These are phyloP conservation scores for Mimumesa dahlbomi DNA, from an alignment of 2,888 invertebrate species.

Conservation along the genomic window DNA sequence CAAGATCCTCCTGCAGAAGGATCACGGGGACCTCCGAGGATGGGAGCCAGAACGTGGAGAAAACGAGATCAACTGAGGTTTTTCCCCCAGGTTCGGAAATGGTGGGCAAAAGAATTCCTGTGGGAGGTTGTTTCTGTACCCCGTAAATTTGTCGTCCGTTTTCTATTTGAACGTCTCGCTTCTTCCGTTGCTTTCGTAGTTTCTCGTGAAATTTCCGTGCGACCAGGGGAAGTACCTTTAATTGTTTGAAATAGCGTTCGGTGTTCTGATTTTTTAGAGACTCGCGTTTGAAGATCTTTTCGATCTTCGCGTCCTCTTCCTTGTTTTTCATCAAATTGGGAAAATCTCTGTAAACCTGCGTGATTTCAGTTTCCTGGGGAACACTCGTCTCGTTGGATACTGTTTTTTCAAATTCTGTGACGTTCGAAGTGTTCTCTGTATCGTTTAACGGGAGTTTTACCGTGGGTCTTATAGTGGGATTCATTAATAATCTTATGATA, in stretches of 20 bases:
- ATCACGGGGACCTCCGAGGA: conserved; percentile 83
- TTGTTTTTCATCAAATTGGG: conserved; percentile 15
- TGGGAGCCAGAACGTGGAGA: conserved; percentile 89
- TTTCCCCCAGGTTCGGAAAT: conserved; percentile 80
- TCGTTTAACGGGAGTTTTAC: too few relatives aligned
- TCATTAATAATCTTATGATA: not conserved
- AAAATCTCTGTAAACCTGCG: conserved; percentile 10
- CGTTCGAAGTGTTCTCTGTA: too few relatives aligned
- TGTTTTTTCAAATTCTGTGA: too few relatives aligned
- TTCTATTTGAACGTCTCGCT: conserved; percentile 23
- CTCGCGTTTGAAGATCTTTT: conserved; percentile 64
- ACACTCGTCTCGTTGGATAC: not conserved
- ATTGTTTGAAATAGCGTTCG: conserved; percentile 28
- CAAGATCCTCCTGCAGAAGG: conserved; percentile 84
- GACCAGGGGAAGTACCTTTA: not conserved
- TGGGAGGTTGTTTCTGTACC: conserved; percentile 74
- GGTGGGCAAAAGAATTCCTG: conserved; percentile 74
- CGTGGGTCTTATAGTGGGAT: not conserved
- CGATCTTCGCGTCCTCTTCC: conserved; percentile 59
- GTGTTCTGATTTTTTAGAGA: conserved; percentile 55
- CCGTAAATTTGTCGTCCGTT: conserved; percentile 68
- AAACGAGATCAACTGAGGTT: conserved; percentile 84
- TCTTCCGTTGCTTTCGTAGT: conserved; percentile 33
- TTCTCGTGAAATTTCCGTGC: conserved; percentile 12
- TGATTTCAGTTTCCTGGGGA: not conserved